Evolutionary conservation across 2,797 vertebrate species (phyloP), one percentile per base, ranked within the genome.

Genomic region (Peromyscus eremicus): DNA sequence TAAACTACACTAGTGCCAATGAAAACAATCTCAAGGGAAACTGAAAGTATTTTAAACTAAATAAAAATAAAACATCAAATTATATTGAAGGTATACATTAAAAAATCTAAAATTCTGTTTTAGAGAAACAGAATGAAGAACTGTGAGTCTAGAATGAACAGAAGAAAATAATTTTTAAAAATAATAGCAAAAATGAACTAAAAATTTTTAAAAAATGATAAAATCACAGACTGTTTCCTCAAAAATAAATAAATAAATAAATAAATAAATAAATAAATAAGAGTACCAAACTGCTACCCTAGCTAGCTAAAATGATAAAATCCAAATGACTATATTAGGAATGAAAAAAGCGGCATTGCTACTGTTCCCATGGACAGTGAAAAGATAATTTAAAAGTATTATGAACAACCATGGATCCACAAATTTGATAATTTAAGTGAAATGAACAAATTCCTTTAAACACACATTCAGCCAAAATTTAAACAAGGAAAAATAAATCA

Each of bases 31-130:
- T 94, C 12, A 84, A 89, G 84, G 90, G 55, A 95, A 80, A 83
- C 79, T 94, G 43, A 86, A 94, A 80, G 12, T 75, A 75, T 80
- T 85, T 97, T 92, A 14, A 94, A 75, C 21, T 89, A 94, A 93
- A 95, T 93, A 40, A 76, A 96, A 90, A 85, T 70, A 64, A 71
- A 89, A 17, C 17, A 94, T n/a, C 27, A 95, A 91, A 94, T 81
- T 71, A 19, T 37, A 46, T 34, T 92, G 57, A 76, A 46, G 95
- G 27, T 32, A 73, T 76, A 83, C 55, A 66, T 62, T 87, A 95
- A 92, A 83, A 91, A 85, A 93, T 52, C 3, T 75, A 85, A 82
- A 1, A 16, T 86, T 92, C 46, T 89, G n/a, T 40, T 79, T 91
- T 93, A 86, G 21, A 32, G 77, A 95, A 81, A 37, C 49, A 89